Conservation (phyloP, 2,797 vertebrate species). For the Diglossa cyanea region DNA sequence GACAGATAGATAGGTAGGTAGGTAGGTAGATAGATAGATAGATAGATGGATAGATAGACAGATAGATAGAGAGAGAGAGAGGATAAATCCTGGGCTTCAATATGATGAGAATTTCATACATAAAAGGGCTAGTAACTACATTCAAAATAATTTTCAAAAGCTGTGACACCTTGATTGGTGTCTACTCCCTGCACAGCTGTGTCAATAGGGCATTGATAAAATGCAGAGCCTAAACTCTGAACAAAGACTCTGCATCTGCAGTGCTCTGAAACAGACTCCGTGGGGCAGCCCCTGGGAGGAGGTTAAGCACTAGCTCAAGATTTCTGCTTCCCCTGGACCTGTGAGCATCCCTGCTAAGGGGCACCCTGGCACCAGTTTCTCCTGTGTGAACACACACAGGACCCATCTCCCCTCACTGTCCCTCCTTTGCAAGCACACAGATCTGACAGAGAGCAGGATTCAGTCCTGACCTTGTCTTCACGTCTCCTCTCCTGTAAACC, state of each 20-base stretch:
- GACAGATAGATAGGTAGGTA: background rate
- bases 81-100: background rate
- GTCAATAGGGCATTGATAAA: background rate
- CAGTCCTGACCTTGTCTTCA: background rate
- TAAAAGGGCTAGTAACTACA: background rate
- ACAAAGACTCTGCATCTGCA: background rate
- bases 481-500: background rate
- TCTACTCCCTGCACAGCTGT: accelerated
- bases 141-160: background rate
- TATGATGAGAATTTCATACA: background rate
- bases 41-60: background rate
- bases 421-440: background rate
- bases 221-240: background rate
- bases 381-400: background rate
- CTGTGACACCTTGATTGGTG: background rate
- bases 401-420: background rate
- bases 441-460: background rate
- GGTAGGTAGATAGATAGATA: background rate
- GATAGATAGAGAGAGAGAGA: background rate
- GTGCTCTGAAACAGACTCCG: background rate
- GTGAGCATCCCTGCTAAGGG: background rate
- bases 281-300: background rate
- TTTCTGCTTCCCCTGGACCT: background rate
- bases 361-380: background rate
- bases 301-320: background rate